These are phyloP conservation scores for Arvicola amphibius DNA, from an alignment of 2,797 vertebrate genomes.

Conservation along the genomic window DNA sequence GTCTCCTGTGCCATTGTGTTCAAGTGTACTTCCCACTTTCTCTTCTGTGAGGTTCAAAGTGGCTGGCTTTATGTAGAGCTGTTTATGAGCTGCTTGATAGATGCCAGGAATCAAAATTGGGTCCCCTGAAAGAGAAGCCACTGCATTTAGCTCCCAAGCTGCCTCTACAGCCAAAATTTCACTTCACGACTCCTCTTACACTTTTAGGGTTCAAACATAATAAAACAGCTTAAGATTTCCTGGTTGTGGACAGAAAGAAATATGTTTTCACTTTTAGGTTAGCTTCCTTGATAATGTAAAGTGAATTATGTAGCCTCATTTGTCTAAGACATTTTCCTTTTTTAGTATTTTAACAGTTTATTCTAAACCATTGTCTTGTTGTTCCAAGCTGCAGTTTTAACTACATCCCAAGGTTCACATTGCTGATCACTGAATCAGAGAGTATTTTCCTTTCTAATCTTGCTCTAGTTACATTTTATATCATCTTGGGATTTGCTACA, in stretches of 20 bases:
- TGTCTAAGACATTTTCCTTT: background rate
- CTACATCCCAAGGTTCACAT: conserved; percentile 48
- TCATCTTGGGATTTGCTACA: conserved; percentile 44
- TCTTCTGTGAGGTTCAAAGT: too few species aligned
- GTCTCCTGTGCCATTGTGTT: too few species aligned
- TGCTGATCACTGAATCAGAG: conserved; percentile 14
- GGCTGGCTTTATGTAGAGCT: too few species aligned
- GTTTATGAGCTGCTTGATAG: background rate
- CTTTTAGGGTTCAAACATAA: background rate
- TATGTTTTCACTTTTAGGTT: background rate
- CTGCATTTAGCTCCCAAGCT: background rate
- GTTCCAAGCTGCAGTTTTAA: conserved; percentile 43
- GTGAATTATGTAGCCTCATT: background rate
- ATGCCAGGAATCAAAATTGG: too few species aligned
- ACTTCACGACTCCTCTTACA: background rate
- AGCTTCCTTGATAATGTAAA: background rate
- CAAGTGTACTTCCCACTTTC: too few species aligned
- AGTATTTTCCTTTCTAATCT: conserved; percentile 72
- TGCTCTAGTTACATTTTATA: conserved; percentile 67
- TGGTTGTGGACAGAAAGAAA: background rate
- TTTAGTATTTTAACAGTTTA: conserved; percentile 2
- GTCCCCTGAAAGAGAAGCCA: background rate
- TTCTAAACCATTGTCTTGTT: background rate
- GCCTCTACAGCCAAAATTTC: background rate
- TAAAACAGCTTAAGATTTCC: background rate